Base-by-base conservation (phyloP, 2,113 vertebrate genomes). In the Alosa alosa region DNA sequence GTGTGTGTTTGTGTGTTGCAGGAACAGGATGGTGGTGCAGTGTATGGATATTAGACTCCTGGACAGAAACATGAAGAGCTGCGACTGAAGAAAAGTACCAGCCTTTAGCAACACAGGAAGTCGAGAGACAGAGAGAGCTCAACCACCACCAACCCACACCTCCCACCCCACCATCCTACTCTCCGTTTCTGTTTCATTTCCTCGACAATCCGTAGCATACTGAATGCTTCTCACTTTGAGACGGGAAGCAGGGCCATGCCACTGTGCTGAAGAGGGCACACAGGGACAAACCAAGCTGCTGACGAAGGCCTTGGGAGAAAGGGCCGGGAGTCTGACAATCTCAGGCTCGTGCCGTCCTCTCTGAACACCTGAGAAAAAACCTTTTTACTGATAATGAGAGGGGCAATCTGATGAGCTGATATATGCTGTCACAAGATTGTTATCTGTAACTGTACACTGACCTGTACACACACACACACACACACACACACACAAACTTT, bases 1-100 rank as follows among this genome's bases (percentile, higher is more conserved):
- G 57, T 82, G 6, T 88, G 20, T 87, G 72, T 85, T 3, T 84
- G 20, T 88, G 25, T 88, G 20, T 90, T 89, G 82, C 7, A 89
- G 90, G 83, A 75, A 36, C 6, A 4, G 82, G n/a, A 68, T 17
- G 25, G 82, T 78, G 55, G 64, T 60, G 55, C 50, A 31, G 15
- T 45, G 20, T 9, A 6, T 18, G 15, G 13, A 9, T 0, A 36
- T 36, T 13, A 68, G 64, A 15, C n/a, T 55, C 84, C 36, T 82
- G n/a, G 46, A 86, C 1, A 11, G 41, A 78, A 52, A 52, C 46
- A 52, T 49, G 46, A 49, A 81, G 25, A 46, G 36, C 11, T 36
- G 50, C 31, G 50, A 68, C 1, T 44, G 17, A 22, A 25, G 60
- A 31, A 15, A 55, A 4, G 41, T 25, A 4, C 46, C n/a, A 57